These are phyloP conservation scores for Eubasilissa regina DNA, from an alignment of 1,140 invertebrate species.

Conservation along the genomic window DNA sequence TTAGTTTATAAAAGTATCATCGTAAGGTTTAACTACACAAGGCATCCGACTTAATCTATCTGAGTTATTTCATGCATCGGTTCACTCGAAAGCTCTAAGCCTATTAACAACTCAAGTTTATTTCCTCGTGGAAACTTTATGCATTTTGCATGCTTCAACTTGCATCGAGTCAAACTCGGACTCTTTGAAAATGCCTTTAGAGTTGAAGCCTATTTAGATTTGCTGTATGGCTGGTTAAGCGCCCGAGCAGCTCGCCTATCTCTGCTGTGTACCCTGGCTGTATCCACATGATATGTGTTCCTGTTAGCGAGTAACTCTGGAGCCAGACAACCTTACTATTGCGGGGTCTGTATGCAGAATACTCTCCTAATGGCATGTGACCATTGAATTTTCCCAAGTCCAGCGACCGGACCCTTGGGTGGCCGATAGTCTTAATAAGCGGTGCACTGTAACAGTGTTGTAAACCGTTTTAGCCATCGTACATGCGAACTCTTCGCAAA, in stretches of 20 bases:
- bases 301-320: neutral
- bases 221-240: neutral
- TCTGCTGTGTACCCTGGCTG: neutral
- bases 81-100: no score
- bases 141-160: no score
- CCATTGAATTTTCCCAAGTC: constrained; percentile 23
- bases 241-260: neutral
- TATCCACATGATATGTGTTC: constrained; percentile 25
- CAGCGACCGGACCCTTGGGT: neutral
- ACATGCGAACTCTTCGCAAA: neutral
- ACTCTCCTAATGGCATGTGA: constrained; percentile 31
- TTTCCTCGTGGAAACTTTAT: no score
- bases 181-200: neutral
- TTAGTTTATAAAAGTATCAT: no score
- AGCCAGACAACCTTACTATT: constrained; percentile 3
- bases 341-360: constrained; percentile 29
- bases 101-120: no score
- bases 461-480: constrained; percentile 18
- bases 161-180: neutral
- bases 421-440: constrained; percentile 28
- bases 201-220: neutral
- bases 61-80: no score
- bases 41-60: no score
- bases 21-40: no score
- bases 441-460: constrained; percentile 6